These are phyloP conservation scores for Silurus lanzhouensis DNA, from an alignment of 2,797 vertebrate genomes.

Conservation along the genomic window DNA sequence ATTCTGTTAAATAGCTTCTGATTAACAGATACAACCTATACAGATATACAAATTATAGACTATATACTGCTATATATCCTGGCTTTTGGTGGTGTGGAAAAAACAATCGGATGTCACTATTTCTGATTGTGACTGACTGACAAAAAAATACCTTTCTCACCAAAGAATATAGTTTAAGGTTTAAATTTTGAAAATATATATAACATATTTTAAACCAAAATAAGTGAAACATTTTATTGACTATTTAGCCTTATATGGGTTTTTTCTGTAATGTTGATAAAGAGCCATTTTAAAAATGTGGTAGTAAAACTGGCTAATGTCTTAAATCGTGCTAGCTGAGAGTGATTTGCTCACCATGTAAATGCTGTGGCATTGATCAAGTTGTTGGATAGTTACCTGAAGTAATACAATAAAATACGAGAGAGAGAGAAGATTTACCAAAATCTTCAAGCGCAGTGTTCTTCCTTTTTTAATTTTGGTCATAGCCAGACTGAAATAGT, in stretches of 20 bases:
- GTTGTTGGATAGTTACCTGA: background rate
- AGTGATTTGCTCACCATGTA: background rate
- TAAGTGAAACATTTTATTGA: background rate
- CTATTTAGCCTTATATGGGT: background rate
- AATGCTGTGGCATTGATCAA: background rate
- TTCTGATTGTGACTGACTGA: no score
- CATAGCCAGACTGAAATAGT: background rate
- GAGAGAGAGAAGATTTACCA: no score
- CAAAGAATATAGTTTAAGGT: no score
- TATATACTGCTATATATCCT: background rate
- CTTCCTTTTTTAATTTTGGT: background rate
- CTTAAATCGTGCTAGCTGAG: background rate
- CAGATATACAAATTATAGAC: no score
- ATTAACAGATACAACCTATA: background rate
- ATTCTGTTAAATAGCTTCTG: background rate
- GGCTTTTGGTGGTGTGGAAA: background rate
- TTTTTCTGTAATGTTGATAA: background rate
- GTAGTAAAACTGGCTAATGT: slow-evolving; percentile 3
- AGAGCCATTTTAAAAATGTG: background rate
- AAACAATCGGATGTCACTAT: background rate
- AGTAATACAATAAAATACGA: background rate
- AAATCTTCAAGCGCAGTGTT: background rate
- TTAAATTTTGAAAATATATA: no score
- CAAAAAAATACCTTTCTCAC: no score
- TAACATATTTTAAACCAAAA: background rate